Base-by-base conservation (phyloP, 1,140 invertebrate genomes). In the Drosophila pectinifera region DNA sequence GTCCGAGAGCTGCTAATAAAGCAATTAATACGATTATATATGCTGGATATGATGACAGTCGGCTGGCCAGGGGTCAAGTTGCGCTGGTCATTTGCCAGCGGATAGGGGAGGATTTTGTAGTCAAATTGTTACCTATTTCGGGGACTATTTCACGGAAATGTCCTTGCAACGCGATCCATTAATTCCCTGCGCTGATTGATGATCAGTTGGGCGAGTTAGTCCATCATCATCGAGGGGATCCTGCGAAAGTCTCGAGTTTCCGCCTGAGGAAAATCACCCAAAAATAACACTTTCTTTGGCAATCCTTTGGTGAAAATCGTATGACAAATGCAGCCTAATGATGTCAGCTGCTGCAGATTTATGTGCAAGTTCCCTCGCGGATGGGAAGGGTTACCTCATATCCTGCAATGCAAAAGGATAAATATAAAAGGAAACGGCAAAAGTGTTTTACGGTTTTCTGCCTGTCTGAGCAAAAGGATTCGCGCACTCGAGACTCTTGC, bases 21-120 rank as follows among this genome's bases (percentile, higher is more conserved):
- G 84, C 76, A 89, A 88, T 88, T 80, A 88, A 88, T 84, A 73
- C 61, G 83, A 89, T 88, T 88, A 89, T 67, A 31, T 89, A 88
- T 88, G 83, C 83, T 82, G 75, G 46, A 42, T 63, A 57, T 86
- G 75, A 79, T 88, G 83, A 88, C 84, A 88, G 70, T 49, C 43
- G 38, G 63, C 46, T 70, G 63, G 73, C 59, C 72, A 77, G 61
- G 76, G 83, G 83, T 88, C 83, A 88, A 84, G 83, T 77, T 83
- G 38, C 62, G 48, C 48, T 88, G 78, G 78, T 65, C 82, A 86
- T 73, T 86, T 86, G 39, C 8, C 28, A 31, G 59, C 22, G 28
- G 22, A 36, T 43, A 51, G 34, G 53, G 39, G 56, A 69, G 39
- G 56, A 58, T 49, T 31, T 8, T 59, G 14, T 31, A 53, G 36